phyloP scores from a whole-genome alignment of 2,888 invertebrate species.

The Entomobrya proxima region DNA sequence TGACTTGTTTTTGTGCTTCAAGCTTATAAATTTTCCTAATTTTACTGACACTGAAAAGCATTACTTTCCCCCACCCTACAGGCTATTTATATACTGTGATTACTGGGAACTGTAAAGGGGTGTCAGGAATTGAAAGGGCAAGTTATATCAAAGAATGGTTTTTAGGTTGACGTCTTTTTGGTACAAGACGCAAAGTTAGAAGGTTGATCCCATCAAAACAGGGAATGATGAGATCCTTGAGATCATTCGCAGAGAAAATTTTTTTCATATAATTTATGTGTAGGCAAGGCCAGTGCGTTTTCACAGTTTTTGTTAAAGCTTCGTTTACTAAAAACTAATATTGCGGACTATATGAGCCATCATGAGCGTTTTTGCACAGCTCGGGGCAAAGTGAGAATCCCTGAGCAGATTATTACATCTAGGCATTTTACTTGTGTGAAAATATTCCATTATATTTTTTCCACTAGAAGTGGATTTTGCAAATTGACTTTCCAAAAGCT shows the following conservation, averaged over 20 bases:
- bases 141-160: too few species aligned
- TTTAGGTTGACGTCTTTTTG: not conserved
- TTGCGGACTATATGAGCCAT: not conserved
- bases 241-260: slow-evolving; percentile 43
- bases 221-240: slow-evolving; percentile 51
- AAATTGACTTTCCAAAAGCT: too few species aligned
- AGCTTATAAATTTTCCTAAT: too few species aligned
- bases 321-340: not conserved
- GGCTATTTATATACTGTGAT: too few species aligned
- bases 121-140: too few species aligned
- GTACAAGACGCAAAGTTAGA: slow-evolving; percentile 9
- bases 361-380: not conserved
- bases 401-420: not conserved
- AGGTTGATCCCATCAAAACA: slow-evolving; percentile 29
- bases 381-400: not conserved
- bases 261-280: not conserved
- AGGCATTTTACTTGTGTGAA: not conserved
- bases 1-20: too few species aligned
- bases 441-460: too few species aligned
- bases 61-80: too few species aligned
- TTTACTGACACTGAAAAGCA: too few species aligned
- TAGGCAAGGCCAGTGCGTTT: too few species aligned
- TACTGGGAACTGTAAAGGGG: too few species aligned
- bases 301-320: slow-evolving; percentile 4
- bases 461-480: too few species aligned